These are phyloP conservation scores for Podabrus alpinus DNA, from an alignment of 2,888 invertebrate species.

Conservation along the genomic window DNA sequence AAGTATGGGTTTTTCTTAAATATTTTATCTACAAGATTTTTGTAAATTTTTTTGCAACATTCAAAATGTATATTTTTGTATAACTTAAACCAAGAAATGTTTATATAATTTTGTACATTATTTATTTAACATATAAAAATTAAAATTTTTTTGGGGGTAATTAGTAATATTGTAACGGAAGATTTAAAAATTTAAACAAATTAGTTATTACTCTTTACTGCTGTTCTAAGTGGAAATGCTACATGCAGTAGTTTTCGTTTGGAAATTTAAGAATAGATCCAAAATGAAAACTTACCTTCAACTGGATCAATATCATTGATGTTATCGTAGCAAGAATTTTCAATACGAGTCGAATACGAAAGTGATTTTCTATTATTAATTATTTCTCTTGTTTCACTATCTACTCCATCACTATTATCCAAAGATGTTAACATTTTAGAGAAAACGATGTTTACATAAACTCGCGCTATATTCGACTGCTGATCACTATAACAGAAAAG, in stretches of 20 bases:
- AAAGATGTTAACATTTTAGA: conserved; percentile 16
- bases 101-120: background rate
- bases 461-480: background rate
- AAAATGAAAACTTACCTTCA: conserved; percentile 16
- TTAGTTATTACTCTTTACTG: background rate
- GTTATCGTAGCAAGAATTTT: conserved; percentile 12
- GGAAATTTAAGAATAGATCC: background rate
- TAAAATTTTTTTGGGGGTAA: background rate
- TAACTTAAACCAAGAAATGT: background rate
- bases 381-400: conserved; percentile 23
- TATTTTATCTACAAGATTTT: background rate
- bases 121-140: background rate
- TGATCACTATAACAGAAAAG: conserved; percentile 3
- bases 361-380: conserved; percentile 17
- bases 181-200: background rate
- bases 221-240: background rate
- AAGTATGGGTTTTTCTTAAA: conserved; percentile 47
- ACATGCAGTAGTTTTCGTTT: conserved; percentile 1
- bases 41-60: background rate
- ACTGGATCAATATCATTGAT: conserved; percentile 13
- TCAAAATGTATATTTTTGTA: background rate
- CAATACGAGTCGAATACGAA: conserved; percentile 12
- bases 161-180: background rate
- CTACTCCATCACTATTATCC: conserved; percentile 14
- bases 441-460: background rate